Base-by-base conservation (phyloP, 2,888 invertebrate genomes). In the Platycheirus rosarum region DNA sequence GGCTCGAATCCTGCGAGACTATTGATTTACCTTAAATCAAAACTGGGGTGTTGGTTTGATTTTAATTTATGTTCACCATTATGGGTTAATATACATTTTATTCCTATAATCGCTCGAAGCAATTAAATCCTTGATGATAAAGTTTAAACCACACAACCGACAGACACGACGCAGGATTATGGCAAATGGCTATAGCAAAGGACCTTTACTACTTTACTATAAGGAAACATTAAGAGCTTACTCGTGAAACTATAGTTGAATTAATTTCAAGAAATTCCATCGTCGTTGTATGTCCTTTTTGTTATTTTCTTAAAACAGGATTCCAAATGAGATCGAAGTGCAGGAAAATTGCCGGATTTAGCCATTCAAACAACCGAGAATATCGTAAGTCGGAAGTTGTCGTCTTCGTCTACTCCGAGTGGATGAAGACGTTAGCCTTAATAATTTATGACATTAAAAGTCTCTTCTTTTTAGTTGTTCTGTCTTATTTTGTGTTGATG, bases 361-460 rank as follows among this genome's bases (percentile, higher is more conserved):
- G 23, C 23, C 35, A 8, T 35, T 35, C 57, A 66, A 23, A 2
- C 23, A 23, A 23, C 26, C 42, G 1, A 8, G 20, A 18, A 7
- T 35, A 14, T 62, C 35, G 48, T 37, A 32, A 40, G 60, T 60
- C 60, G 51, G 20, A 37, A 9, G 63, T 14, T 49, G 60, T 66
- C 20, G 44, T 66, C 26, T 42, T 63, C 32, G 40, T 53, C 71
- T 9, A 9, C 49, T 65, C 53, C 11, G 26, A 18, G 26, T 53
- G 53, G 48, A 78, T 62, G 62, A 68, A 73, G 68, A 78, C 20
- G 73, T 73, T 73, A 68, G 55, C 78, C 55, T 79, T 73, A 79
- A 79, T 79, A 63, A 79, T 79, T 79, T 74, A 79, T 79, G 73
- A 73, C 68, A 74, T 73, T 73, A 63, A 79, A 62, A 73, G 53